A percentile compares a stretch with the other conserved stretches of the same genome.
Evolutionary conservation across 2,888 invertebrate genomes (phyloP).

Genomic region (Drosophila setosimentum): DNA sequence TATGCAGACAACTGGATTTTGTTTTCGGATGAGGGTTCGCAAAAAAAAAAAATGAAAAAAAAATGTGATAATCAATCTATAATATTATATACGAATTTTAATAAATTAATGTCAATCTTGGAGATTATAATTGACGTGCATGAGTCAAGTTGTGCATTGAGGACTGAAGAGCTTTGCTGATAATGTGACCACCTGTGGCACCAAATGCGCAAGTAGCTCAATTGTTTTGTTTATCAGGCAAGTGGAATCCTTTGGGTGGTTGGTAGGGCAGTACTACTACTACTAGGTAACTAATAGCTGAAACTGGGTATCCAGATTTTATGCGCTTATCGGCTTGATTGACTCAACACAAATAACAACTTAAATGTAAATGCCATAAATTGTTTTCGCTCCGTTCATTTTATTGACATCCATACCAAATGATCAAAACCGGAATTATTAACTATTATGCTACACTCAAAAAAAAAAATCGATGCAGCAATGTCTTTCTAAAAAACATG

Average conservation of each 20-base stretch:
- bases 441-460: neutral
- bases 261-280: neutral
- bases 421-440: neutral
- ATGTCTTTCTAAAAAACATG: neutral
- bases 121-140: constrained; percentile 13
- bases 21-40: neutral
- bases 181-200: constrained; percentile 25
- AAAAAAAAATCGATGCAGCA: neutral
- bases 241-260: too few relatives aligned
- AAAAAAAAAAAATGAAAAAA: neutral
- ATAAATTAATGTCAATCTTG: constrained; percentile 21
- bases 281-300: neutral
- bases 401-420: constrained; percentile 17
- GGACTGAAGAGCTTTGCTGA: constrained; percentile 18
- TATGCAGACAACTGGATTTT: neutral
- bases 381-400: neutral
- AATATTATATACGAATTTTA: constrained; percentile 43
- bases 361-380: constrained; percentile 19
- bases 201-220: constrained; percentile 23
- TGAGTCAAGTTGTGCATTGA: neutral
- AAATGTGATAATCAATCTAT: constrained; percentile 30
- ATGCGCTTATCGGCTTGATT: constrained; percentile 66
- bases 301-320: constrained; percentile 30
- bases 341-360: constrained; percentile 26
- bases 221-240: neutral